Conservation (phyloP, 30 jellyfish, hydroid and myxozoan species). For the Clytia hemisphaerica region DNA sequence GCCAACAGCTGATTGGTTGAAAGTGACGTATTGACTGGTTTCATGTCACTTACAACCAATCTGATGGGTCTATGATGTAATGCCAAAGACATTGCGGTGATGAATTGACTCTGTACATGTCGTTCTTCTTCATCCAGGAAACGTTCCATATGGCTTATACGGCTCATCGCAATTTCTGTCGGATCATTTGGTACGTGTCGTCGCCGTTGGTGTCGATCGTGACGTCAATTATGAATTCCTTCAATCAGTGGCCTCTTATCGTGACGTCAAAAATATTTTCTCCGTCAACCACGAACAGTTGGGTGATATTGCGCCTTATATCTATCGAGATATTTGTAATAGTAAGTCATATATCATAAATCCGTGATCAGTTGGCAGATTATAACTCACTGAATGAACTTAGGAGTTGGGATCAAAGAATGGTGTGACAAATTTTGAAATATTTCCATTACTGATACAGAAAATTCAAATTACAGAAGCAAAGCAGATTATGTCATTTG, state of each 20-base stretch:
- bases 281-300: slow-evolving; percentile 78
- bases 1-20: no score
- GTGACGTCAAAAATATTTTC: slow-evolving; percentile 76
- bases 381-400: not conserved
- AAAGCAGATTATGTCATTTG: no score
- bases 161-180: slow-evolving; percentile 82
- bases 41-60: no score
- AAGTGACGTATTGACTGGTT: no score
- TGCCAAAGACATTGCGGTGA: no score
- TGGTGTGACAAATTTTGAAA: no score
- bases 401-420: no score
- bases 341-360: slow-evolving; percentile 51
- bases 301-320: slow-evolving; percentile 62
- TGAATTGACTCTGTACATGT: no score
- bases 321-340: slow-evolving; percentile 75
- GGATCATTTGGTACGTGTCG: slow-evolving; percentile 74
- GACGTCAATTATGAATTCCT: slow-evolving; percentile 63
- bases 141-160: slow-evolving; percentile 75
- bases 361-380: not conserved
- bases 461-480: no score
- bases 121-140: slow-evolving; percentile 18
- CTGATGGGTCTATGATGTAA: no score
- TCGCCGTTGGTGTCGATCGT: slow-evolving; percentile 83
- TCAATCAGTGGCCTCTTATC: slow-evolving; percentile 82
- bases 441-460: no score